Percentiles rank a stretch among this genome's conserved stretches.
phyloP scores from a whole-genome alignment of 2,113 vertebrate species.

The Hymenochirus boettgeri region DNA sequence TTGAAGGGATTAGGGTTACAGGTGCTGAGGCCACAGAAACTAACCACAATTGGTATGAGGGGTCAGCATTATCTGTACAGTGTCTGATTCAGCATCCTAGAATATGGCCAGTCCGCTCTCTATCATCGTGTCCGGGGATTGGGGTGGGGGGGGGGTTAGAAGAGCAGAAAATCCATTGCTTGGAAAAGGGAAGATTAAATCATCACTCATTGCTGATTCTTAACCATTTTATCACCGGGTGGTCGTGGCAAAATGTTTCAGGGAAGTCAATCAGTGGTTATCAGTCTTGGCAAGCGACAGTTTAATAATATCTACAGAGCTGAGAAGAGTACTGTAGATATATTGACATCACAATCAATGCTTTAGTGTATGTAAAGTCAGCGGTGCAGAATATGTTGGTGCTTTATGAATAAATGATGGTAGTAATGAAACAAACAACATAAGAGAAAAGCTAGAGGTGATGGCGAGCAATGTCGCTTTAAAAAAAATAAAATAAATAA shows the following conservation, averaged over 20 bases:
- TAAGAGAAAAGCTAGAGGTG: too few species aligned
- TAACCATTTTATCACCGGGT: not conserved
- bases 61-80: constrained; percentile 36
- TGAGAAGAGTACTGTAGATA: not conserved
- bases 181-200: constrained; percentile 16
- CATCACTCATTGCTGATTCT: constrained; percentile 3
- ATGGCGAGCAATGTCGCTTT: too few species aligned
- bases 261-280: not conserved
- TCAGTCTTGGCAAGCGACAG: not conserved
- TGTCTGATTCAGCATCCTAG: constrained; percentile 30
- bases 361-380: not conserved
- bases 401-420: constrained; percentile 2
- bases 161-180: constrained; percentile 27
- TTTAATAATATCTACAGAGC: not conserved
- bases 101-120: constrained; percentile 5
- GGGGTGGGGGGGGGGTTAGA: too few species aligned
- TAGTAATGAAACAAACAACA: not conserved
- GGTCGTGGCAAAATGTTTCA: not conserved
- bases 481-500: too few species aligned
- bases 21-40: constrained; percentile 32
- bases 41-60: not conserved
- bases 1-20: constrained; percentile 34
- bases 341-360: not conserved
- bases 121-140: not conserved
- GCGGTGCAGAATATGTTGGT: not conserved